Base-by-base conservation (phyloP, 37 sponge, comb jelly and placozoan species). In the Diacarnus erythraeanus region DNA sequence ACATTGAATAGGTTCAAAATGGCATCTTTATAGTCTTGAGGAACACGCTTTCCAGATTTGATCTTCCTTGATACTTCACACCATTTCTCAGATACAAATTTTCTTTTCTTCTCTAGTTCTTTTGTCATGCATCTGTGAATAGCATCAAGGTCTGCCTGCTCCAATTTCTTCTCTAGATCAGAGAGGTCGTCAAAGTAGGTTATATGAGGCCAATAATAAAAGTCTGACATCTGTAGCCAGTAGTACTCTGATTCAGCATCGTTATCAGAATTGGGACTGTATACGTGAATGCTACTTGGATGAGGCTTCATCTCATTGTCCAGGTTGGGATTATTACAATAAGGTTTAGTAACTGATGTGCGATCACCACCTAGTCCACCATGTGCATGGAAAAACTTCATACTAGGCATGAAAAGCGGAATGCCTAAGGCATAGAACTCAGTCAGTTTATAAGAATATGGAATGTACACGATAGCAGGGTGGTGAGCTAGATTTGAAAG, bases 211-310 rank as follows among this genome's bases (percentile, higher is more conserved):
- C 77, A 75, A 44, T 84, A 57, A 31, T 56, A 84, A 44, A 84
- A 76, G 61, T 84, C 77, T 0, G 77, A 36, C 54, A 84, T 58
- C 77, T 84, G 84, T 70, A 84, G 12, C 84, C 84, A 84, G 71
- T 84, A 84, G 27, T 31, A 76, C 59, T 84, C 84, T 21, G 77
- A 77, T 33, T 84, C 84, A 25, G 43, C 38, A 29, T 77, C 84
- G 2, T 18, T 68, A 47, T 84, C 42, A 0, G 54, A 58, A 37
- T 71, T 77, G 57, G 84, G 84, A 35, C 70, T 76, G 84, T 84
- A 84, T 3, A 77, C 70, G 42, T 84, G 84, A 38, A 57, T 31
- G 57, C 69, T 69, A 17, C 40, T 57, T 0, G 84, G 84, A 59
- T 84, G 77, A 10, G 77, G 71, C 56, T 37, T n/a, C 44, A 82